Evolutionary conservation across 2,888 invertebrate genomes (phyloP).

Genomic region (Mimachlamys varia): DNA sequence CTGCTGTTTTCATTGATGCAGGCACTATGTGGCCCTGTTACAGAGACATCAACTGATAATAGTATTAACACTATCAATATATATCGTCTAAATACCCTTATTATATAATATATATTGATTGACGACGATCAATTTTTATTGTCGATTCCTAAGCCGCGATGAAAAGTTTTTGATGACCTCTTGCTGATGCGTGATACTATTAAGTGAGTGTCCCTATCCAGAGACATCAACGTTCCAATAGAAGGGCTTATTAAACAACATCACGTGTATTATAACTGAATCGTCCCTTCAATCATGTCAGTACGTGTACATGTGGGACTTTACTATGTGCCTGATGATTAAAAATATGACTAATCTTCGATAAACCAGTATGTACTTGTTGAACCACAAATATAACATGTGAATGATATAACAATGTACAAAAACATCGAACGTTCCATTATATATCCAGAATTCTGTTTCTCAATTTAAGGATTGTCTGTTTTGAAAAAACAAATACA

Average conservation of each 20-base stretch:
- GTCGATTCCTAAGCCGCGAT: neutral
- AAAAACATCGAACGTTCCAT: neutral
- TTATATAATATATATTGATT: slow-evolving; percentile 9
- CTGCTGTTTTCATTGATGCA: neutral
- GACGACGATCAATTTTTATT: neutral
- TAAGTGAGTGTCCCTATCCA: too few relatives aligned
- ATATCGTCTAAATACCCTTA: neutral
- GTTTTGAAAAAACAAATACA: too few relatives aligned
- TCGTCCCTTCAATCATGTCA: neutral
- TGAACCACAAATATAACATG: neutral
- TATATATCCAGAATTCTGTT: too few relatives aligned
- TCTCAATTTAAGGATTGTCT: too few relatives aligned
- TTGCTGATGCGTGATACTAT: neutral
- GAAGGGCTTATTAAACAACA: neutral
- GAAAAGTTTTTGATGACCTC: neutral
- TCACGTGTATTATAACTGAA: neutral
- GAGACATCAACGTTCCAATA: neutral
- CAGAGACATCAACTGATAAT: neutral
- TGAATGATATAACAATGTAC: too few relatives aligned
- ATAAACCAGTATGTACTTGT: neutral
- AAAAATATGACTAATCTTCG: neutral
- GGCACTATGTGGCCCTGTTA: neutral
- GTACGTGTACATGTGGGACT: neutral
- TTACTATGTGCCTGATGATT: neutral
- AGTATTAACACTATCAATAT: neutral